phyloP scores from a whole-genome alignment of 2,113 vertebrate species.

The Myotis yumanensis region DNA sequence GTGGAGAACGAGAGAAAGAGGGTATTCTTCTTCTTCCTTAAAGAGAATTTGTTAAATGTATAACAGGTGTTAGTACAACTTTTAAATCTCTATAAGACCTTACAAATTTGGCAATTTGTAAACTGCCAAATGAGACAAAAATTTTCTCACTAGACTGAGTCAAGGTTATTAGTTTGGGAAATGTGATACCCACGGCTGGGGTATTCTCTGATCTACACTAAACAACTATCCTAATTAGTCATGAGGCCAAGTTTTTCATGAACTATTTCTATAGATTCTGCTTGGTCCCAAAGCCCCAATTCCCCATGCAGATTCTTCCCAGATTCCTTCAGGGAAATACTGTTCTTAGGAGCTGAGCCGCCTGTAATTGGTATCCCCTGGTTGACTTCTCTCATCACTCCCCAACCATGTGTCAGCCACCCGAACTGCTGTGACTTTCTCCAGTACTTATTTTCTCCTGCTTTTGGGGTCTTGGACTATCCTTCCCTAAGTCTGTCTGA shows the following conservation, averaged over 20 bases:
- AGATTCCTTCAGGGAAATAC: background rate
- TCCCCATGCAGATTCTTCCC: background rate
- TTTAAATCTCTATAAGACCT: background rate
- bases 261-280: constrained; percentile 1
- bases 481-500: background rate
- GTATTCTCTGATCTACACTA: background rate
- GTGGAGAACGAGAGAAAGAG: background rate
- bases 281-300: background rate
- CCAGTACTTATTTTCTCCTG: background rate
- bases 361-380: background rate
- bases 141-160: background rate
- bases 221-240: constrained; percentile 8
- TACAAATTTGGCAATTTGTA: background rate
- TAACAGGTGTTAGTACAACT: background rate
- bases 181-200: background rate
- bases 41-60: constrained; percentile 33
- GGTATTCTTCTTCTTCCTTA: background rate
- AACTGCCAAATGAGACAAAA: constrained; percentile 34
- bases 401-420: background rate
- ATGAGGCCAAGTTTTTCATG: background rate
- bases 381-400: background rate
- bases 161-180: constrained; percentile 21
- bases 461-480: background rate
- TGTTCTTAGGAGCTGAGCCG: background rate
- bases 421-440: background rate